phyloP scores from a whole-genome alignment of 2,113 vertebrate species.

The Anarhynchus alexandrinus region DNA sequence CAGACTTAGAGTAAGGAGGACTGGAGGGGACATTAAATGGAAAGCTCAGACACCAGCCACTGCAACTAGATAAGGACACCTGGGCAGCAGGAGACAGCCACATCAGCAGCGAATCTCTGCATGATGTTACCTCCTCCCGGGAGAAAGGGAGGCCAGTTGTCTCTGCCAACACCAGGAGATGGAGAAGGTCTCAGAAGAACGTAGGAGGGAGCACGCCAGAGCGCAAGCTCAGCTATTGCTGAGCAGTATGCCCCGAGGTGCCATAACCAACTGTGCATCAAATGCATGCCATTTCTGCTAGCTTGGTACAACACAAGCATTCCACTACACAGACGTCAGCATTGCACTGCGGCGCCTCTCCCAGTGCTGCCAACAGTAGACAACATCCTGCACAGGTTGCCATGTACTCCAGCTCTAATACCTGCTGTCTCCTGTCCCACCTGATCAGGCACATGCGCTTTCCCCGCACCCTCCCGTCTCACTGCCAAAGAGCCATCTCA shows the following conservation, averaged over 20 bases:
- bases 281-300: not conserved
- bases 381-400: accelerated
- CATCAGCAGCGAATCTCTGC: not conserved
- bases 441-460: accelerated
- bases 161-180: not conserved
- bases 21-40: not conserved
- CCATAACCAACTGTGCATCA: not conserved
- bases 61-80: not conserved
- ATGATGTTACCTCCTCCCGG: not conserved
- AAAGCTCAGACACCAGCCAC: not conserved
- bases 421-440: not conserved
- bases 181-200: not conserved
- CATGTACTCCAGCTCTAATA: not conserved
- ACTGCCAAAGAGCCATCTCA: not conserved
- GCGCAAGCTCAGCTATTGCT: not conserved
- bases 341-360: not conserved
- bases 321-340: not conserved
- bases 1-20: not conserved
- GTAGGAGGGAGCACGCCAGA: not conserved
- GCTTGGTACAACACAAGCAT: not conserved
- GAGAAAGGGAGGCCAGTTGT: not conserved
- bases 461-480: accelerated
- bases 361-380: not conserved
- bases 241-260: not conserved
- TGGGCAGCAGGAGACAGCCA: not conserved